Percentiles rank a stretch among this genome's conserved stretches.
Evolutionary conservation across 2,797 vertebrate genomes (phyloP).

Genomic region (Furcifer pardalis): DNA sequence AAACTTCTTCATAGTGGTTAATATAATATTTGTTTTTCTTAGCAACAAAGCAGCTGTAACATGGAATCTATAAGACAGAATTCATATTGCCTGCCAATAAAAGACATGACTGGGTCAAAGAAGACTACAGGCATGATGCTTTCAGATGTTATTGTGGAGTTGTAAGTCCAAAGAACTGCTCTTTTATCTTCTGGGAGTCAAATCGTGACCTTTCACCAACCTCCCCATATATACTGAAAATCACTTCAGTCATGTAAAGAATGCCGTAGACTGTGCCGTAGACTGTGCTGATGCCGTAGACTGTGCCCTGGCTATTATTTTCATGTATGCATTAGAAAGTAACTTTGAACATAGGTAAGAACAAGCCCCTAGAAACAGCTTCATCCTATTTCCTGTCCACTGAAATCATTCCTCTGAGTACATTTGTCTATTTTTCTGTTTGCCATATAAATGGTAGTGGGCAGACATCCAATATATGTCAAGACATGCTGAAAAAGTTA

Average conservation of each 20-base stretch:
- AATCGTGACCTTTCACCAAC: neutral
- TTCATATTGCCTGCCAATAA: neutral
- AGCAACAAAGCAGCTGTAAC: neutral
- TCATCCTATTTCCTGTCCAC: neutral
- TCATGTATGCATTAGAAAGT: neutral
- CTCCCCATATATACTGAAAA: neutral
- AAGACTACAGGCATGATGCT: neutral
- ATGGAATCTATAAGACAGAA: neutral
- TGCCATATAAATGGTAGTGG: constrained; percentile 46
- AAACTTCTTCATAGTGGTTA: neutral
- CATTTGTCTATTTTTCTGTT: constrained; percentile 37
- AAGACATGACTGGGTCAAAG: neutral
- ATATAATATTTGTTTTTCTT: constrained; percentile 7
- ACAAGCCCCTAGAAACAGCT: neutral
- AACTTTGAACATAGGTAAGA: neutral
- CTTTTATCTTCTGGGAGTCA: neutral
- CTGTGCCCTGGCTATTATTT: neutral
- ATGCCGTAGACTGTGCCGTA: neutral
- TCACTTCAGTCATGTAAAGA: neutral
- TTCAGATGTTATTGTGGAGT: neutral
- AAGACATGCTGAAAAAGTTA: constrained; percentile 72
- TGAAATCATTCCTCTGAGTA: constrained; percentile 8
- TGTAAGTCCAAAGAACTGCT: neutral
- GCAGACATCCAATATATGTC: constrained; percentile 47
- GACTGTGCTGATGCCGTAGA: neutral